Evolutionary conservation across 2,888 invertebrate genomes (phyloP).

Genomic region (Pyrgus malvae): DNA sequence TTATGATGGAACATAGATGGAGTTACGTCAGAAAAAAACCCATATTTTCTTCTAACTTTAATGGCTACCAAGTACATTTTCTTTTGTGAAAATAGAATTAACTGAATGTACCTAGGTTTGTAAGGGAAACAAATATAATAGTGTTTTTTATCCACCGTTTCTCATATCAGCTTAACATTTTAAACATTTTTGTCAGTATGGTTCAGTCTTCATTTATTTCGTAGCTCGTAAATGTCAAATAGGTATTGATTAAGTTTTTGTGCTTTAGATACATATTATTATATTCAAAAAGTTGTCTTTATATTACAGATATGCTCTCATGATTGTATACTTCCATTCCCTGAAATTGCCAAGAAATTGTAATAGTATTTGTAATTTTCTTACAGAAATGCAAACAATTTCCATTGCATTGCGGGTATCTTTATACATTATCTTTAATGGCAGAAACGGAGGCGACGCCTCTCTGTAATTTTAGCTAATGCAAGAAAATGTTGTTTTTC

Average conservation of each 20-base stretch:
- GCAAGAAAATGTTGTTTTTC: not conserved
- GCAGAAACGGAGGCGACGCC: not conserved
- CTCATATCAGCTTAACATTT: no score
- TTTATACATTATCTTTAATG: slow-evolving; percentile 13
- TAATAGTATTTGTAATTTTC: not conserved
- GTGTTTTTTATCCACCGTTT: no score
- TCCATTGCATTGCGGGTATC: slow-evolving; percentile 5
- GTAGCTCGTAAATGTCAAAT: no score
- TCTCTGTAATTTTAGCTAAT: not conserved
- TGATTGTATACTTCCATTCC: not conserved
- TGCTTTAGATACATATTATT: no score
- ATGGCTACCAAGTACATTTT: no score
- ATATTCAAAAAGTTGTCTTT: not conserved
- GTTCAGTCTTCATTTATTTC: no score
- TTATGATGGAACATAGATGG: not conserved
- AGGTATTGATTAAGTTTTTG: no score
- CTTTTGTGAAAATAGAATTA: no score
- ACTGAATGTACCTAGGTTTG: no score
- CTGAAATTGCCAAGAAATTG: not conserved
- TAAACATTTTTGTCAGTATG: no score
- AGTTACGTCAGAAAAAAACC: not conserved
- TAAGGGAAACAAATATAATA: no score
- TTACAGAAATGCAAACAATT: slow-evolving; percentile 4
- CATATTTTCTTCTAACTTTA: no score
- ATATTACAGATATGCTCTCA: not conserved